phyloP scores from a whole-genome alignment of 2,113 vertebrate genomes.

The Campylomormyrus tamandua region DNA sequence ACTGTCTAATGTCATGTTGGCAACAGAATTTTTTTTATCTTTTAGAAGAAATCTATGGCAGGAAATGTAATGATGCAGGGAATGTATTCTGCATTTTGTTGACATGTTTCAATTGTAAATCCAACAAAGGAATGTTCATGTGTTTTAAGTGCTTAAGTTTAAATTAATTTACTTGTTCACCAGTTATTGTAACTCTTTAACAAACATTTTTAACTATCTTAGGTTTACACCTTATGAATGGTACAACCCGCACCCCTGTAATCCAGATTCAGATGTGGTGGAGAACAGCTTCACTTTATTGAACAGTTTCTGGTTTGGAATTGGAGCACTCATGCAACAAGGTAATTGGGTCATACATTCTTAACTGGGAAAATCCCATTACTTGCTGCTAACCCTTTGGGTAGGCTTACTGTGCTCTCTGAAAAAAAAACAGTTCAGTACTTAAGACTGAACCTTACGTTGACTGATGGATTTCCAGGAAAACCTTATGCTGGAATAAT shows the following conservation, averaged over 20 bases:
- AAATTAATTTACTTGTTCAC: background rate
- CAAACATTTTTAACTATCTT: slow-evolving; percentile 46
- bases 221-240: slow-evolving; percentile 99
- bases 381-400: background rate
- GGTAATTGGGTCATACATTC: slow-evolving; percentile 56
- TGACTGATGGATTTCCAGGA: background rate
- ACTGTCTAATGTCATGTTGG: background rate
- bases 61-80: background rate
- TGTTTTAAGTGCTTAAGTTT: background rate
- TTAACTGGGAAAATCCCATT: background rate
- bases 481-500: background rate
- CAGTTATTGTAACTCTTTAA: background rate
- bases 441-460: background rate
- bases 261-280: slow-evolving; percentile 94
- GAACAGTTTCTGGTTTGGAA: slow-evolving; percentile 99
- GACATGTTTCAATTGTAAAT: background rate
- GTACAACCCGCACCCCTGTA: slow-evolving; percentile 98
- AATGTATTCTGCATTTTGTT: background rate
- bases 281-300: slow-evolving; percentile 99
- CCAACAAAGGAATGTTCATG: background rate
- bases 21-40: background rate
- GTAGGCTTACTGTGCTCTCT: background rate
- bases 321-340: slow-evolving; percentile 99
- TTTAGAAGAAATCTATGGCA: background rate
- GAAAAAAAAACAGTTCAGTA: background rate